phyloP scores from a whole-genome alignment of 2,797 vertebrate genomes.

The Dicrostonyx torquatus region DNA sequence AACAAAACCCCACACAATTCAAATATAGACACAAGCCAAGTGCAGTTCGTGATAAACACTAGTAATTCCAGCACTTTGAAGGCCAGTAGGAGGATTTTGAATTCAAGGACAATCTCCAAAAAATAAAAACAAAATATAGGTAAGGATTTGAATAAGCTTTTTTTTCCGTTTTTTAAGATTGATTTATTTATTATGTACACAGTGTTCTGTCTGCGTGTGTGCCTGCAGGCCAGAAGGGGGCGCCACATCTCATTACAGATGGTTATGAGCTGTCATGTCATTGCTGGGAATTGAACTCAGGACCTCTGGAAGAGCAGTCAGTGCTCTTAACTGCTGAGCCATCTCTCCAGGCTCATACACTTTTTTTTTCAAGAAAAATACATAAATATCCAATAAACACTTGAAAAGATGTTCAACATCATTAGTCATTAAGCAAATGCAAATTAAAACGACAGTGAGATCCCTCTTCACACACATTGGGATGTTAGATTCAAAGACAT shows the following conservation, averaged over 20 bases:
- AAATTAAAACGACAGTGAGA: slow-evolving; percentile 45
- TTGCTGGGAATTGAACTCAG: too few species aligned
- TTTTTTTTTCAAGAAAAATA: background rate
- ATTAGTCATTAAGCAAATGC: slow-evolving; percentile 43
- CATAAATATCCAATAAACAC: slow-evolving; percentile 25
- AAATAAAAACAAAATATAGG: slow-evolving; percentile 14
- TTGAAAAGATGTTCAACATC: background rate
- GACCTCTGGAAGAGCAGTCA: too few species aligned
- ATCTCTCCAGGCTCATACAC: background rate
- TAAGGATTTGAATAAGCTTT: slow-evolving; percentile 14
- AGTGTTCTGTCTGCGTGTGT: too few species aligned
- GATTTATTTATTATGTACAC: too few species aligned
- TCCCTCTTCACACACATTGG: background rate
- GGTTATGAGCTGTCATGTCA: too few species aligned
- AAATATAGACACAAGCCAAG: background rate
- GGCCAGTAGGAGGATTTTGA: background rate
- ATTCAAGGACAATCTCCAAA: background rate
- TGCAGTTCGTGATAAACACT: background rate
- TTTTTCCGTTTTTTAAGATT: background rate
- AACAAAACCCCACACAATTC: background rate
- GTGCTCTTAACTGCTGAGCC: too few species aligned
- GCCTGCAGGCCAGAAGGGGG: too few species aligned
- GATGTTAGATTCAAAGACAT: background rate
- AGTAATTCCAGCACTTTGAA: background rate
- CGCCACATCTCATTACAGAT: too few species aligned